Base-by-base conservation (phyloP, 2,797 vertebrate genomes). In the Sebastes kiyomatsui region DNA sequence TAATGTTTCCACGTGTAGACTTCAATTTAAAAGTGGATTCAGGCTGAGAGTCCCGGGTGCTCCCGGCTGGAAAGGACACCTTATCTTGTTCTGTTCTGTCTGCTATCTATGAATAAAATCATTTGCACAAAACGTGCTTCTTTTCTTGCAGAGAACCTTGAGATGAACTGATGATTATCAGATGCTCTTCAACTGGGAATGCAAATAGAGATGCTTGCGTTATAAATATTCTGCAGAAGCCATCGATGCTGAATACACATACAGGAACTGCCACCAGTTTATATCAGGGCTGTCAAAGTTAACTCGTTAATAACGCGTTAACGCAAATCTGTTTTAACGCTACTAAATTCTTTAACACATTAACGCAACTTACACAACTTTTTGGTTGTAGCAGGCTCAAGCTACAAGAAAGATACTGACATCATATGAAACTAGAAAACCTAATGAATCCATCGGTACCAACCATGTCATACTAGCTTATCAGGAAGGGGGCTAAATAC, bases 71-170 rank as follows among this genome's bases (percentile, higher is more conserved):
- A 80, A 75, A 72, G 20, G 46, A 75, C 30, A 49, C 32, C 22
- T 46, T 54, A 28, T 67, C 11, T 77, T 60, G 83, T 77, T 83
- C 87, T 89, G 83, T 88, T 80, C 65, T 83, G 77, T 90, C 77
- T 75, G 80, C 74, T 54, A 83, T 90, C 71, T 80, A 85, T 72
- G 42, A 94, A 92, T 93, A 93, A 93, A 94, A 80, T 82, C 0
- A 82, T 93, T 94, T 93, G 84, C 87, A 90, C 88, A 88, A 80
- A 75, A 52, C 3, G 1, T 0, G 2, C 54, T 72, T 80, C 33
- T 9, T 83, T 30, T 80, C 20, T 85, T 54, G 8, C 27, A 64
- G 23, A 75, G 12, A 38, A 35, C 22, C 22, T 67, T 49, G 5
- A 67, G 49, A 27, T 72, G 7, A 65, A 23, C 70, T n/a, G 42